Evolutionary conservation across 1,140 invertebrate species (phyloP).

Genomic region (Aphidius gifuensis): DNA sequence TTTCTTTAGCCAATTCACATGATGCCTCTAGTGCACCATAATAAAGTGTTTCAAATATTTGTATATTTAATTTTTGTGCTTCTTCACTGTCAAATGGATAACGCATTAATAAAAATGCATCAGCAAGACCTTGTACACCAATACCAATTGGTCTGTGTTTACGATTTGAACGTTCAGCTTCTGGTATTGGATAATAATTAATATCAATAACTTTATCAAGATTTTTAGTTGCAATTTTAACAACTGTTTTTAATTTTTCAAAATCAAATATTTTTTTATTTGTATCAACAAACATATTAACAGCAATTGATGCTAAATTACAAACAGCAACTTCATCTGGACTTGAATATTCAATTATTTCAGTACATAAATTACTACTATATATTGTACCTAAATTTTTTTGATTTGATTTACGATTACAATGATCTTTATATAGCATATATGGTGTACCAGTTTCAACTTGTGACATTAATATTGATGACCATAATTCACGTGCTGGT

Average conservation of each 20-base stretch:
- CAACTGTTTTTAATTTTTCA: constrained; percentile 79
- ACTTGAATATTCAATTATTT: constrained; percentile 92
- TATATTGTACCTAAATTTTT: constrained; percentile 98
- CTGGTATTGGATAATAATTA: constrained; percentile 92
- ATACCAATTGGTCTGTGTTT: constrained; percentile 95
- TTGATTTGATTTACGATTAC: constrained; percentile 97
- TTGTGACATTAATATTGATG: constrained; percentile 91
- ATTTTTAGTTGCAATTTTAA: constrained; percentile 88
- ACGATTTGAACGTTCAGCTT: constrained; percentile 85
- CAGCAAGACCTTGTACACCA: constrained; percentile 95
- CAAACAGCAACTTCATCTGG: constrained; percentile 96
- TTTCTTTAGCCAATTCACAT: constrained; percentile 87
- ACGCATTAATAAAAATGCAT: constrained; percentile 93
- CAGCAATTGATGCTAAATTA: constrained; percentile 96
- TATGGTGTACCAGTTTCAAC: constrained; percentile 98
- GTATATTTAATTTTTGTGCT: constrained; percentile 84
- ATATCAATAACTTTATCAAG: constrained; percentile 97
- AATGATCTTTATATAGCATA: constrained; percentile 97
- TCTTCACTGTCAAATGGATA: constrained; percentile 87
- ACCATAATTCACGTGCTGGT: constrained; percentile 88
- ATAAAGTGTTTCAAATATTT: constrained; percentile 99
- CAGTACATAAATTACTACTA: constrained; percentile 97
- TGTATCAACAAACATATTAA: constrained; percentile 90
- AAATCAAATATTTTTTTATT: constrained; percentile 83
- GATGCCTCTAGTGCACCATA: constrained; percentile 95